phyloP scores from a whole-genome alignment of 2,797 vertebrate species.

The Borostomias antarcticus region DNA sequence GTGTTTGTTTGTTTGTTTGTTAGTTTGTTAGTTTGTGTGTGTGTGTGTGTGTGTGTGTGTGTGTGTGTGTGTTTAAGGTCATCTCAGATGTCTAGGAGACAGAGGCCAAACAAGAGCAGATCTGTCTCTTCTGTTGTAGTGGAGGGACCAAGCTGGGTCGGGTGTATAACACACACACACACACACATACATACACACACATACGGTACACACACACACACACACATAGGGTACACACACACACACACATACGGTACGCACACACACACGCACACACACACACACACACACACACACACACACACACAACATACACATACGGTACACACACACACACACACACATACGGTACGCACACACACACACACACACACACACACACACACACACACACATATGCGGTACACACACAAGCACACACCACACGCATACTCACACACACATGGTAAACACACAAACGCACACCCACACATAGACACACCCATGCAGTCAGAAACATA shows the following conservation, averaged over 20 bases:
- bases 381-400: too few relatives aligned
- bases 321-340: conserved; percentile 1
- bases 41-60: too few relatives aligned
- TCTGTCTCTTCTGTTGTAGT: conserved; percentile 43
- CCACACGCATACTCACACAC: too few relatives aligned
- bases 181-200: background rate
- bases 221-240: background rate
- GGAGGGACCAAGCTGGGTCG: conserved; percentile 19
- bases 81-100: conserved; percentile 58
- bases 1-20: conserved; percentile 55
- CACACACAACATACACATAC: conserved; percentile 9
- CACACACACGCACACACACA: background rate
- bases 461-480: background rate
- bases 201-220: background rate
- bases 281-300: conserved; percentile 11
- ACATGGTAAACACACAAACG: too few relatives aligned
- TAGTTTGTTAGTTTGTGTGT: too few relatives aligned
- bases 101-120: conserved; percentile 41
- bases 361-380: background rate
- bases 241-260: background rate
- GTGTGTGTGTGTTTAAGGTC: too few relatives aligned
- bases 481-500: conserved; percentile 12
- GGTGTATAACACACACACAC: conserved; percentile 9
- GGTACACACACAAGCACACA: too few relatives aligned
- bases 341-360: background rate